Conservation (phyloP, 2,113 vertebrate genomes). For the Forbesichthys agassizii region DNA sequence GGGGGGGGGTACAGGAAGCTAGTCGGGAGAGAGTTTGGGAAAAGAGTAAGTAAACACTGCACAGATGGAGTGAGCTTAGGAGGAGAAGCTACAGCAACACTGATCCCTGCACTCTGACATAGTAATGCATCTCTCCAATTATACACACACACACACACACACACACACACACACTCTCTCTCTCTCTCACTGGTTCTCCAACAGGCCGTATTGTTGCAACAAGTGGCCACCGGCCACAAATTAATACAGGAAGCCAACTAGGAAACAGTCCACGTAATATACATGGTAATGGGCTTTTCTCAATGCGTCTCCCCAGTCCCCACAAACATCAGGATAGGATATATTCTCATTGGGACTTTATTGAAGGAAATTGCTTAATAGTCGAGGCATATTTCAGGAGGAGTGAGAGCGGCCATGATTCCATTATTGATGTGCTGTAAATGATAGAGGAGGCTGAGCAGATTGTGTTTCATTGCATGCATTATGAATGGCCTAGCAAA, state of each 20-base stretch:
- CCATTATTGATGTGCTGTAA: constrained; percentile 81
- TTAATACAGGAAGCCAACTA: not conserved
- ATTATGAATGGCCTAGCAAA: constrained; percentile 73
- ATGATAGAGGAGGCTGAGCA: constrained; percentile 79
- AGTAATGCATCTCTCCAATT: constrained; percentile 14
- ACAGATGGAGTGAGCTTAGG: not conserved
- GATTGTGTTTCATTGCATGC: constrained; percentile 77
- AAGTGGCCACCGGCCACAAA: constrained; percentile 16
- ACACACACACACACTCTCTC: not conserved
- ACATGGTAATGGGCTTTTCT: not conserved
- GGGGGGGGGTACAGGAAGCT: not conserved
- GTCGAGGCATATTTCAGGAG: constrained; percentile 52
- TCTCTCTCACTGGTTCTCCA: too few species aligned
- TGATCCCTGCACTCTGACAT: not conserved
- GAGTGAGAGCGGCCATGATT: constrained; percentile 55
- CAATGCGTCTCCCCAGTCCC: not conserved
- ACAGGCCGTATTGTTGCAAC: not conserved
- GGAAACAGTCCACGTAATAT: not conserved
- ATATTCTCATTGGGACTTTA: constrained; percentile 16
- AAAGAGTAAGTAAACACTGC: not conserved
- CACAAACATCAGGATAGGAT: not conserved
- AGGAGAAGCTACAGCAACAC: not conserved
- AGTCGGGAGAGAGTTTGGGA: not conserved
- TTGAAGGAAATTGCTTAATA: constrained; percentile 26
- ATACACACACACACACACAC: not conserved